Evolutionary conservation across 2,113 vertebrate genomes (phyloP).

Genomic region (Rhinoderma darwinii): DNA sequence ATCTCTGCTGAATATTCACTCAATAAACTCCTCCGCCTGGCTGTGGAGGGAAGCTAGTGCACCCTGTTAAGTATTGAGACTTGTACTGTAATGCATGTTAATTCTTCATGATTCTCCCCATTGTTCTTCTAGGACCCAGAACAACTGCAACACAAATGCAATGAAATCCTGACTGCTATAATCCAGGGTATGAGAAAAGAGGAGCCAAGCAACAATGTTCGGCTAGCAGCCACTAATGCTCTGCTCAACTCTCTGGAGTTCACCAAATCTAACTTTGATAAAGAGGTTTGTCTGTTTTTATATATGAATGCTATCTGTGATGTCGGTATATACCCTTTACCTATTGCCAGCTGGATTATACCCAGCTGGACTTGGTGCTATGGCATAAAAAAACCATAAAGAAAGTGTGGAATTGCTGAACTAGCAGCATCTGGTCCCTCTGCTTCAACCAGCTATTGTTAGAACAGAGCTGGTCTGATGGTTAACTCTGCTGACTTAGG

Average conservation of each 20-base stretch:
- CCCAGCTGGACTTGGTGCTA: background rate
- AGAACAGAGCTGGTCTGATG: background rate
- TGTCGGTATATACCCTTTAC: background rate
- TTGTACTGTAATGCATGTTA: background rate
- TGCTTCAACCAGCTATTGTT: conserved; percentile 28
- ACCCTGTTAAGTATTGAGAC: no score
- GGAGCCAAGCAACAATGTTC: conserved; percentile 98
- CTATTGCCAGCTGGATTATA: background rate
- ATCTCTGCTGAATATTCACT: no score
- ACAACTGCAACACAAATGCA: conserved; percentile 96
- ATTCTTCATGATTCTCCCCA: background rate
- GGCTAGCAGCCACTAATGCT: conserved; percentile 95
- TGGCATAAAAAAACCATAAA: background rate
- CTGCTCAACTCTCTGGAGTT: conserved; percentile 99
- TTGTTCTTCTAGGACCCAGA: conserved; percentile 86
- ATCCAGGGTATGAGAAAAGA: conserved; percentile 99
- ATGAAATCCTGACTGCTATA: conserved; percentile 98
- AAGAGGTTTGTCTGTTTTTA: conserved; percentile 80
- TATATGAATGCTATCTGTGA: background rate
- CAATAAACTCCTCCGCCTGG: no score
- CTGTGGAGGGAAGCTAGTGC: no score
- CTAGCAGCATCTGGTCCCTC: background rate
- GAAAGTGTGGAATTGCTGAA: conserved; percentile 47
- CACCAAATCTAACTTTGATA: conserved; percentile 98
- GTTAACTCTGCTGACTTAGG: conserved; percentile 5